phyloP scores from a whole-genome alignment of 2,113 vertebrate species.

The Leptobrachium leishanense region DNA sequence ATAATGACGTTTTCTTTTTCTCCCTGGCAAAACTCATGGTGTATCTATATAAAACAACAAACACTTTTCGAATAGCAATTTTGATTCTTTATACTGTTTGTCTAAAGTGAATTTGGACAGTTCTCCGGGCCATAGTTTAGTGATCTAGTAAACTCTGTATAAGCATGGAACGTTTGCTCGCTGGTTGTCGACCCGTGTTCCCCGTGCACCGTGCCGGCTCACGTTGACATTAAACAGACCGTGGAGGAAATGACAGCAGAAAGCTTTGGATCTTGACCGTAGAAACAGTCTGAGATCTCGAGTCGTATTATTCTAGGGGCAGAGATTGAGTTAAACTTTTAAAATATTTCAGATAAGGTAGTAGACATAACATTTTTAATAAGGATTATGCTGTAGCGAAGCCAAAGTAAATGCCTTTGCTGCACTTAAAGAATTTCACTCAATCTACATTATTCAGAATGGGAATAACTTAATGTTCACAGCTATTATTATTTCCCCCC shows the following conservation, averaged over 20 bases:
- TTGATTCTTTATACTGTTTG: no score
- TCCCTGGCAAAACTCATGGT: no score
- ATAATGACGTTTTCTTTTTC: no score
- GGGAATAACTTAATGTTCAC: background rate
- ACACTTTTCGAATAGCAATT: no score
- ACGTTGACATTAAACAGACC: conserved; percentile 33
- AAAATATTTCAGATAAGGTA: conserved; percentile 44
- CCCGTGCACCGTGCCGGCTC: background rate
- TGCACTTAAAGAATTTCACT: background rate
- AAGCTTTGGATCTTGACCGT: background rate
- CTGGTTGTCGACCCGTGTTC: background rate
- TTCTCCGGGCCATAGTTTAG: no score
- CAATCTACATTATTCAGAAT: conserved; percentile 7
- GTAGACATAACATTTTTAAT: conserved; percentile 49
- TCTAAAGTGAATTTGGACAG: no score
- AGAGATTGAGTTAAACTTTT: conserved; percentile 33
- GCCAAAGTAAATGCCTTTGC: conserved; percentile 42
- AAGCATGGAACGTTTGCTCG: background rate
- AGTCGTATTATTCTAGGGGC: conserved; percentile 30
- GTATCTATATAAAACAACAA: no score
- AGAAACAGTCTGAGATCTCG: conserved; percentile 14
- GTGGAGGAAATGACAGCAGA: conserved; percentile 12
- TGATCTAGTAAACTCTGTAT: no score
- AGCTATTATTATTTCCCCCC: no score
- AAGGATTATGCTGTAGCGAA: conserved; percentile 45